Evolutionary conservation across 1,140 invertebrate genomes (phyloP).

Genomic region (Zaprionus davidi): DNA sequence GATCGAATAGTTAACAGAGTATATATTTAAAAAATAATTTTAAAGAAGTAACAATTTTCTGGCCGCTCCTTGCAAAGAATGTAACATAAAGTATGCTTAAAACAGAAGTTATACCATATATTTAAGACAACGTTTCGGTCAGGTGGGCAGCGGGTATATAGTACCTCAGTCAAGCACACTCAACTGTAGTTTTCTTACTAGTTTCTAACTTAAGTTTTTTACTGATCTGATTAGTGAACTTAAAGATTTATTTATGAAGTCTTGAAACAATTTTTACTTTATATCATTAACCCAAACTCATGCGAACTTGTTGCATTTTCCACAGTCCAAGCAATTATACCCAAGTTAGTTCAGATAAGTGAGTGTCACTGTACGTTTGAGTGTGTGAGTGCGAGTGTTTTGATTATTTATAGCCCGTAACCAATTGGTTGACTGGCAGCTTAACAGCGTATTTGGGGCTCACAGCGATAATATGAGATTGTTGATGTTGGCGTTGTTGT

Average conservation of each 20-base stretch:
- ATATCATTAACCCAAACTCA: not conserved
- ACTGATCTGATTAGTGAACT: too few species aligned
- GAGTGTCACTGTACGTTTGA: constrained; percentile 5
- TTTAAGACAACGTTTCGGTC: too few species aligned
- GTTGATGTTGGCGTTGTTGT: constrained; percentile 32
- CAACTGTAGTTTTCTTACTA: too few species aligned
- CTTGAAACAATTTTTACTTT: not conserved
- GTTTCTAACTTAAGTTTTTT: not conserved
- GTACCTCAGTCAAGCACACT: too few species aligned
- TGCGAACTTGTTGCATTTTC: constrained; percentile 23
- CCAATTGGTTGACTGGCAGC: not conserved
- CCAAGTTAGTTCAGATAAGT: constrained; percentile 15
- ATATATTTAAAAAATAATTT: too few species aligned
- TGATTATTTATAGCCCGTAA: constrained; percentile 32
- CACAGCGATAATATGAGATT: constrained; percentile 23
- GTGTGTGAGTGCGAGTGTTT: constrained; percentile 19
- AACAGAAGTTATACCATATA: too few species aligned
- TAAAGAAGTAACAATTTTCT: too few species aligned
- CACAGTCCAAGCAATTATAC: not conserved
- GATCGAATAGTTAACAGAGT: too few species aligned
- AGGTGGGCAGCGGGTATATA: too few species aligned
- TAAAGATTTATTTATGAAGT: not conserved
- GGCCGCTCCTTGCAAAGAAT: too few species aligned
- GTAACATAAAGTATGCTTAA: too few species aligned
- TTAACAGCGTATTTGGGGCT: constrained; percentile 7